phyloP scores from a whole-genome alignment of 1,140 invertebrate species.

The Cylas formicarius region DNA sequence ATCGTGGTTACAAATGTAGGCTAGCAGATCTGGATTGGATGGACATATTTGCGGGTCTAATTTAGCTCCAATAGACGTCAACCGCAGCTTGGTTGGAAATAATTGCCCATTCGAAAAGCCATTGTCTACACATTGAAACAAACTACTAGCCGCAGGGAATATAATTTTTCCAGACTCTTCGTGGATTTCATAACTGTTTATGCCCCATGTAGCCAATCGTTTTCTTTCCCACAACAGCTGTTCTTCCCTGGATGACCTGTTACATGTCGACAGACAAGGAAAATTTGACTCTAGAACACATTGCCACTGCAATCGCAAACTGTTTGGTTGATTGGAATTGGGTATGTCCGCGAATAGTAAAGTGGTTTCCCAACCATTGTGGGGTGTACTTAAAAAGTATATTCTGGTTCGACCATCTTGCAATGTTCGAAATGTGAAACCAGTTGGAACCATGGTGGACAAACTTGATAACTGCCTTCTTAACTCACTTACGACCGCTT shows the following conservation, averaged over 20 bases:
- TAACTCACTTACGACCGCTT: conserved; percentile 72
- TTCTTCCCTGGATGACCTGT: conserved; percentile 72
- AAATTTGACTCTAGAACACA: conserved; percentile 66
- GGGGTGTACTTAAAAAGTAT: conserved; percentile 81
- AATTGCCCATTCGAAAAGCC: conserved; percentile 60
- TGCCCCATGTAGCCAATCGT: conserved; percentile 83
- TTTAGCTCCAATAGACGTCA: conserved; percentile 60
- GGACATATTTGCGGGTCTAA: conserved; percentile 90
- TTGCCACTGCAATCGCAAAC: conserved; percentile 57
- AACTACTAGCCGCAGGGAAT: conserved; percentile 79
- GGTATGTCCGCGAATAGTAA: conserved; percentile 78
- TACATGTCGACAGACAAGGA: conserved; percentile 49
- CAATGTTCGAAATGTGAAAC: conserved; percentile 70
- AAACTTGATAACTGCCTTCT: conserved; percentile 67
- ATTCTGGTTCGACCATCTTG: conserved; percentile 71
- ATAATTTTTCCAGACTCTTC: conserved; percentile 72
- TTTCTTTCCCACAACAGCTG: conserved; percentile 87
- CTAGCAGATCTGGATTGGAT: conserved; percentile 74
- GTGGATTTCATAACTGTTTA: conserved; percentile 88
- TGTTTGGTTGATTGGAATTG: conserved; percentile 45
- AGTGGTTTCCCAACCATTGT: conserved; percentile 81
- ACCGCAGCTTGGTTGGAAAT: conserved; percentile 64
- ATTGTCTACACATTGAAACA: conserved; percentile 73
- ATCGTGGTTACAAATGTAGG: conserved; percentile 85
- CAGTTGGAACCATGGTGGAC: conserved; percentile 69